These are phyloP conservation scores for Cataglyphis altisquamis DNA, from an alignment of 2,888 invertebrate genomes.

Conservation along the genomic window DNA sequence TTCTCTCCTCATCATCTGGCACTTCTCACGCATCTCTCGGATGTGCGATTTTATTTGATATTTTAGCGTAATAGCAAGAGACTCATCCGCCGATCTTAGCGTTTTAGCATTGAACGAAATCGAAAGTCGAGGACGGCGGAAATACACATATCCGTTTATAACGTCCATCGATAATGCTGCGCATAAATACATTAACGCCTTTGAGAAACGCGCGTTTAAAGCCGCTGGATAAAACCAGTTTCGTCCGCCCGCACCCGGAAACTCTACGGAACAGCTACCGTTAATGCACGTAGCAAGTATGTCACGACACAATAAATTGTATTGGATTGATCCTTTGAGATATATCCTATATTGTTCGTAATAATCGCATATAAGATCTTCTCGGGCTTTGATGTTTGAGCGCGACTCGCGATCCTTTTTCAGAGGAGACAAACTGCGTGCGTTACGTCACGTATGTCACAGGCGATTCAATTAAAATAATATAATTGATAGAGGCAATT, in stretches of 20 bases:
- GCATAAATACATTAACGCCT: conserved; percentile 39
- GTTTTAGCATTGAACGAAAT: conserved; percentile 37
- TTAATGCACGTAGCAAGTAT: conserved; percentile 36
- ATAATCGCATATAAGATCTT: neutral
- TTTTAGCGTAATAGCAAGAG: conserved; percentile 17
- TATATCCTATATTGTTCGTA: neutral
- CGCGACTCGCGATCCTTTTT: neutral
- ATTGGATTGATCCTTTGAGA: conserved; percentile 35
- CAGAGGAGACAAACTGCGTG: neutral
- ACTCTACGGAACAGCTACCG: conserved; percentile 14
- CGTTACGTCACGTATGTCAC: neutral
- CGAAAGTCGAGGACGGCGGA: conserved; percentile 34
- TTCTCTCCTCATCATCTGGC: neutral
- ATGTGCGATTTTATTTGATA: neutral
- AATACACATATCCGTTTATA: conserved; percentile 26
- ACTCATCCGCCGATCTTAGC: conserved; percentile 6
- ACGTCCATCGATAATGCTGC: conserved; percentile 15
- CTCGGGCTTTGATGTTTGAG: neutral
- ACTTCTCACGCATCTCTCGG: neutral
- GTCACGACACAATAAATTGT: conserved; percentile 30
- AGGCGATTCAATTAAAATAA: neutral
- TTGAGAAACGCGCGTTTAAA: conserved; percentile 44
- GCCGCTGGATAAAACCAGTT: conserved; percentile 49
- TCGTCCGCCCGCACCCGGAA: conserved; percentile 23
- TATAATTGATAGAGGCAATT: neutral